Evolutionary conservation across 2,888 invertebrate species (phyloP).

Genomic region (Drosophila neonasuta): DNA sequence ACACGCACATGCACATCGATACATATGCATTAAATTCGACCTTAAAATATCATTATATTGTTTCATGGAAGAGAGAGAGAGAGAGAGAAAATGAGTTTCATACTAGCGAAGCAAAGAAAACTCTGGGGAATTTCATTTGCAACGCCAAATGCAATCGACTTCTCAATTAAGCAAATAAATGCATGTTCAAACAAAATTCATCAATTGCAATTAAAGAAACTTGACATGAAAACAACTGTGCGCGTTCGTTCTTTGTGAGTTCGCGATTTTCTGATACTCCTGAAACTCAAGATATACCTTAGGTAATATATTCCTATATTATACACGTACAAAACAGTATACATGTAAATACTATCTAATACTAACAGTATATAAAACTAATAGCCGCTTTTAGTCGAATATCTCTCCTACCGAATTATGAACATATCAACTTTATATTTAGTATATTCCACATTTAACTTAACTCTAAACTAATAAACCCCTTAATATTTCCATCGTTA

Average conservation of each 20-base stretch:
- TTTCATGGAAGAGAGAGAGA: slow-evolving; percentile 30
- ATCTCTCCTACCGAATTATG: too few relatives aligned
- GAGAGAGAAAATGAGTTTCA: slow-evolving; percentile 41
- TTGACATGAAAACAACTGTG: slow-evolving; percentile 11
- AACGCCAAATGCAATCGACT: slow-evolving; percentile 51
- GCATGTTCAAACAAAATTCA: slow-evolving; percentile 51
- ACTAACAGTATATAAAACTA: too few relatives aligned
- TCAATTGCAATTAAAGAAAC: slow-evolving; percentile 67
- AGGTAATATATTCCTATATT: background rate
- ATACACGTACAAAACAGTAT: too few relatives aligned
- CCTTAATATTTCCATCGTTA: background rate
- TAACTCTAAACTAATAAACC: background rate
- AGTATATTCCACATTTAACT: background rate
- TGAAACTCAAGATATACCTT: background rate
- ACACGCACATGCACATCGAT: background rate
- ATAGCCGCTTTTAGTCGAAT: too few relatives aligned
- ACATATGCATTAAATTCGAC: background rate
- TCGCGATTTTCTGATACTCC: background rate
- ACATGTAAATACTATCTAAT: too few relatives aligned
- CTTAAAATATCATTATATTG: slow-evolving; percentile 48
- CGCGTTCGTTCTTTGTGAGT: background rate
- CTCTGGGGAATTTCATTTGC: slow-evolving; percentile 33
- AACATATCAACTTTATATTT: background rate
- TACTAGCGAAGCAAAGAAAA: slow-evolving; percentile 31
- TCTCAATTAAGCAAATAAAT: slow-evolving; percentile 70